A percentile compares a stretch with the other conserved stretches of the same genome.
phyloP scores from a whole-genome alignment of 2,888 invertebrate genomes.

The Brachycybe producta region DNA sequence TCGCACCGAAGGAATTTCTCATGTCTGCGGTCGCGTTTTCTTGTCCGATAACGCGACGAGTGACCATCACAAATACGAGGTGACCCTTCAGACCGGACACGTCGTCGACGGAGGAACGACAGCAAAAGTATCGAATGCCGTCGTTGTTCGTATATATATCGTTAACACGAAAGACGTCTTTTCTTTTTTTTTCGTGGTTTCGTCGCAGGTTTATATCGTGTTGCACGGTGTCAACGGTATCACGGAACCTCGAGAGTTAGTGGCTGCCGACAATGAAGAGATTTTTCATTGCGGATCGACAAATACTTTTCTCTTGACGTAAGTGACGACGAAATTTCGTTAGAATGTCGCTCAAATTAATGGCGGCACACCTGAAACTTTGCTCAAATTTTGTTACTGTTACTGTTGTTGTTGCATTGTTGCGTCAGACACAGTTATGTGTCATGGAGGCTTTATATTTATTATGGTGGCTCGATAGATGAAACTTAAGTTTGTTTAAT shows the following conservation, averaged over 20 bases:
- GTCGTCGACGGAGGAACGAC: slow-evolving; percentile 32
- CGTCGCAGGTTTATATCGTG: slow-evolving; percentile 33
- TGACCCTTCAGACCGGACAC: slow-evolving; percentile 33
- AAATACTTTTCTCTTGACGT: slow-evolving; percentile 35
- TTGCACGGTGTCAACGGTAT: slow-evolving; percentile 35
- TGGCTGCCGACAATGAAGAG: slow-evolving; percentile 28
- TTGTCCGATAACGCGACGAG: slow-evolving; percentile 29
- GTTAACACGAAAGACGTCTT: background rate
- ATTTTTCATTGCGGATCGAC: slow-evolving; percentile 34
- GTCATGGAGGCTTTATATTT: too few species aligned
- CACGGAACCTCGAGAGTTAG: slow-evolving; percentile 34
- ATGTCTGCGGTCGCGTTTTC: background rate
- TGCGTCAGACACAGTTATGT: background rate
- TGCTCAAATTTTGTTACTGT: slow-evolving; percentile 11
- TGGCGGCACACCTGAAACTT: slow-evolving; percentile 15
- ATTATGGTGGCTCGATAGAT: too few species aligned
- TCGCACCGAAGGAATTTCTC: background rate
- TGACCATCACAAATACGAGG: slow-evolving; percentile 32
- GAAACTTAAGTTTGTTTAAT: too few species aligned
- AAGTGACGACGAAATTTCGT: slow-evolving; percentile 21
- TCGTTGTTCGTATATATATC: background rate
- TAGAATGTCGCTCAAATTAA: slow-evolving; percentile 17
- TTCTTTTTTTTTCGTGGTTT: background rate
- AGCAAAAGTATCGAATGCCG: slow-evolving; percentile 33
- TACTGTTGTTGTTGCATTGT: background rate